Evolutionary conservation across 1,140 invertebrate species (phyloP).

Genomic region (Brachionus sp.): DNA sequence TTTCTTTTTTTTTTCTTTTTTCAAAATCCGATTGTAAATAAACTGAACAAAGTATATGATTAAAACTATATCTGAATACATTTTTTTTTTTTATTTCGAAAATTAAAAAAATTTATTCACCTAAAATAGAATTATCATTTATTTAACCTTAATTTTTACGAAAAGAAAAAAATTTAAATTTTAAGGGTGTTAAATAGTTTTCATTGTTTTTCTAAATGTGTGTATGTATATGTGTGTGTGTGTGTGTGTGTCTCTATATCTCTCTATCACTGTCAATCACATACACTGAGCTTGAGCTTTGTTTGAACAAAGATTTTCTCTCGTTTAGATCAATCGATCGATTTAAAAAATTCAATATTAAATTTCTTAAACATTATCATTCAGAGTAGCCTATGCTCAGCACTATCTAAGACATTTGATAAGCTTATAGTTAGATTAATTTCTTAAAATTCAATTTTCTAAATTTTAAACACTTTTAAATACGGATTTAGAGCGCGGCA

Average conservation of each 20-base stretch:
- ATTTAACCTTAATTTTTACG: conserved; percentile 37
- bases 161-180: conserved; percentile 21
- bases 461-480: neutral
- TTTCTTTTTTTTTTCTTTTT: neutral
- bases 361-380: conserved; percentile 37
- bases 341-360: conserved; percentile 9
- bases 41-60: conserved; percentile 2
- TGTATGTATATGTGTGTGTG: neutral
- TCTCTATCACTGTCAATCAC: conserved; percentile 29
- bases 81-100: neutral
- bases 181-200: conserved; percentile 23
- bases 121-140: conserved; percentile 31
- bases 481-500: neutral
- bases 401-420: neutral
- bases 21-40: conserved; percentile 42
- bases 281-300: neutral
- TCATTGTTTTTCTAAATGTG: neutral
- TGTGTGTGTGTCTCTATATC: neutral
- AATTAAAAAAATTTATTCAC: neutral
- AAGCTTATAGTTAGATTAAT: neutral
- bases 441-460: neutral
- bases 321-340: conserved; percentile 32
- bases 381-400: neutral
- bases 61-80: neutral
- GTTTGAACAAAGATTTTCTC: conserved; percentile 22